A percentile compares a stretch with the other conserved stretches of the same genome.
Conservation (phyloP, 2,113 vertebrate species). For the Erinaceus europaeus region DNA sequence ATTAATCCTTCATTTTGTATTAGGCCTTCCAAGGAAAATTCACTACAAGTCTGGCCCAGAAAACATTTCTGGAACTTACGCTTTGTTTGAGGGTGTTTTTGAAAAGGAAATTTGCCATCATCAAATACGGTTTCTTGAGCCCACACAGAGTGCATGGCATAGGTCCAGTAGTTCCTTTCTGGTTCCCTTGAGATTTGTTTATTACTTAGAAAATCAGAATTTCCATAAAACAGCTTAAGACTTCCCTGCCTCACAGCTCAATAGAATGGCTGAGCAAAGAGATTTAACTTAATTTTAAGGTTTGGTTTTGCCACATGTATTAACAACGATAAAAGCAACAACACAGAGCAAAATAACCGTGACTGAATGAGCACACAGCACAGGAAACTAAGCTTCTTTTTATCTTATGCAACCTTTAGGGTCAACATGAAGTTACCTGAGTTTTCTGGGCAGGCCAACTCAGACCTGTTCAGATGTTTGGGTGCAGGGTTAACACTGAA, state of each 20-base stretch:
- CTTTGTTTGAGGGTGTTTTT: slow-evolving; percentile 72
- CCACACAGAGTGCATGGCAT: slow-evolving; percentile 71
- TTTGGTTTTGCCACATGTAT: slow-evolving; percentile 53
- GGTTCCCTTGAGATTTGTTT: slow-evolving; percentile 77
- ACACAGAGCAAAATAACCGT: slow-evolving; percentile 41
- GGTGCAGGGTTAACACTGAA: slow-evolving; percentile 36
- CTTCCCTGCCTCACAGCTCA: slow-evolving; percentile 44
- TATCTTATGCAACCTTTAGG: slow-evolving; percentile 49
- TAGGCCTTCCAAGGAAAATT: slow-evolving; percentile 60
- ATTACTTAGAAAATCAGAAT: slow-evolving; percentile 75
- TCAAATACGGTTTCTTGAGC: slow-evolving; percentile 68
- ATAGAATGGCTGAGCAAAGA: slow-evolving; percentile 62
- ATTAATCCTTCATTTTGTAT: slow-evolving; percentile 49
- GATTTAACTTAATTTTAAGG: slow-evolving; percentile 46
- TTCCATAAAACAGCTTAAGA: slow-evolving; percentile 63
- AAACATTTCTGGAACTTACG: slow-evolving; percentile 65
- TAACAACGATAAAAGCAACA: slow-evolving; percentile 57
- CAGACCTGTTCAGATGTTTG: slow-evolving; percentile 49
- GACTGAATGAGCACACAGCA: not conserved
- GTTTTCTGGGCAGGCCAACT: slow-evolving; percentile 42
- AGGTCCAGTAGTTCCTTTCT: slow-evolving; percentile 70
- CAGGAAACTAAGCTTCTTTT: slow-evolving; percentile 44
- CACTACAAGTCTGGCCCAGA: slow-evolving; percentile 59
- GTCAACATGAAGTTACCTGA: slow-evolving; percentile 20
- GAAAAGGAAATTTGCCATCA: slow-evolving; percentile 72